These are phyloP conservation scores for Apomyelois bistriatella DNA, from an alignment of 2,888 invertebrate species.

Conservation along the genomic window DNA sequence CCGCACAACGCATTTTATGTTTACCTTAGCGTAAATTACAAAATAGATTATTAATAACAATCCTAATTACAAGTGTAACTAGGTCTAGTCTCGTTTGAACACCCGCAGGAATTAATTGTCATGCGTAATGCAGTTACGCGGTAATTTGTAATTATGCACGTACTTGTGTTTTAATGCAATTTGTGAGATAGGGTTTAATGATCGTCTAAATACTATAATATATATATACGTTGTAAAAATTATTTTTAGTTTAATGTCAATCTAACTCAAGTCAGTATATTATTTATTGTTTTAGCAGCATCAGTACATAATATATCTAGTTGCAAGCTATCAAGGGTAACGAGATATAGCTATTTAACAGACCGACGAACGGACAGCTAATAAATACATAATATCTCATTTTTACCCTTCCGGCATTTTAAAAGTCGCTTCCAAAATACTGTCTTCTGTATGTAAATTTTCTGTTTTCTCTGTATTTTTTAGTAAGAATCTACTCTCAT, in stretches of 20 bases:
- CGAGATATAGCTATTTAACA: no score
- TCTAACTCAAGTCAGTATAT: no score
- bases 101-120: neutral
- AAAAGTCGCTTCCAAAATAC: no score
- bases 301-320: no score
- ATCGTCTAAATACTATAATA: neutral
- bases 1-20: slow-evolving; percentile 44
- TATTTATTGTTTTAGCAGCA: no score
- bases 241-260: no score
- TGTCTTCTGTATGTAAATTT: neutral
- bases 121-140: neutral
- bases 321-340: no score
- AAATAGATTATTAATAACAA: neutral
- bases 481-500: neutral
- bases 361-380: no score
- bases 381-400: no score
- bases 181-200: neutral
- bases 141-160: neutral
- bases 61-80: neutral
- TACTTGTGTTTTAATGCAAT: neutral
- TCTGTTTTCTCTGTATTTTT: neutral
- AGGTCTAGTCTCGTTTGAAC: neutral
- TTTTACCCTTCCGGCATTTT: no score
- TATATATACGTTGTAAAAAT: no score
- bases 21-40: slow-evolving; percentile 10